Evolutionary conservation across 2,888 invertebrate species (phyloP).

Genomic region (Carcina quercana): DNA sequence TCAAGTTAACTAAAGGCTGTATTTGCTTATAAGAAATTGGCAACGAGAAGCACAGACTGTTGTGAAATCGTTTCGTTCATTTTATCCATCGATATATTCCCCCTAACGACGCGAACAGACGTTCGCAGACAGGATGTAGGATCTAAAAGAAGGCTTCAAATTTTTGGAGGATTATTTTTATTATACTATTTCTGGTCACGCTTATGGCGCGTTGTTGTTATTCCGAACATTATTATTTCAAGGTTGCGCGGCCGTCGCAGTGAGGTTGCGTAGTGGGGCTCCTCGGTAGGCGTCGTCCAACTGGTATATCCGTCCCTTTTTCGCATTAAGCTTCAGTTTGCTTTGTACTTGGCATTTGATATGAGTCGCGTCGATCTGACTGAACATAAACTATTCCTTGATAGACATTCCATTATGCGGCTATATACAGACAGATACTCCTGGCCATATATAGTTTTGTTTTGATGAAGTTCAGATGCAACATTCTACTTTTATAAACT

Average conservation of each 20-base stretch:
- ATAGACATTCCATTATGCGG: slow-evolving; percentile 42
- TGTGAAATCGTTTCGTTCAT: no score
- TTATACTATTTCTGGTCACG: slow-evolving; percentile 71
- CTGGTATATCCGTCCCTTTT: slow-evolving; percentile 66
- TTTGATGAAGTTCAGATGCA: slow-evolving; percentile 25
- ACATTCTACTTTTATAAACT: not conserved
- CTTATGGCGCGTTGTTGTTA: slow-evolving; percentile 72
- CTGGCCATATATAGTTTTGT: slow-evolving; percentile 35
- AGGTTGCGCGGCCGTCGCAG: slow-evolving; percentile 68
- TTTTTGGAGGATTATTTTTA: slow-evolving; percentile 60
- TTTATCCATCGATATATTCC: no score
- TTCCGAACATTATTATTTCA: slow-evolving; percentile 75
- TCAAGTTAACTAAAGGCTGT: slow-evolving; percentile 24
- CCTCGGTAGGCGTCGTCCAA: slow-evolving; percentile 69
- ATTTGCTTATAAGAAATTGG: not conserved
- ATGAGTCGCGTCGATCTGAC: slow-evolving; percentile 49
- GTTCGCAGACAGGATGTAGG: slow-evolving; percentile 35
- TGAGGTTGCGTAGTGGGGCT: slow-evolving; percentile 66
- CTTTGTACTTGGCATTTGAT: slow-evolving; percentile 64
- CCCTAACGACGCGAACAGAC: not conserved
- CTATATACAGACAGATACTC: no score
- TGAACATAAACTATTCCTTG: slow-evolving; percentile 51
- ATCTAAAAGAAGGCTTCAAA: slow-evolving; percentile 42
- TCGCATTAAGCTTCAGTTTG: slow-evolving; percentile 56
- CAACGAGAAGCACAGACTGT: no score